These are phyloP conservation scores for Malurus cyaneus DNA, from an alignment of 2,113 vertebrate species.

Conservation along the genomic window DNA sequence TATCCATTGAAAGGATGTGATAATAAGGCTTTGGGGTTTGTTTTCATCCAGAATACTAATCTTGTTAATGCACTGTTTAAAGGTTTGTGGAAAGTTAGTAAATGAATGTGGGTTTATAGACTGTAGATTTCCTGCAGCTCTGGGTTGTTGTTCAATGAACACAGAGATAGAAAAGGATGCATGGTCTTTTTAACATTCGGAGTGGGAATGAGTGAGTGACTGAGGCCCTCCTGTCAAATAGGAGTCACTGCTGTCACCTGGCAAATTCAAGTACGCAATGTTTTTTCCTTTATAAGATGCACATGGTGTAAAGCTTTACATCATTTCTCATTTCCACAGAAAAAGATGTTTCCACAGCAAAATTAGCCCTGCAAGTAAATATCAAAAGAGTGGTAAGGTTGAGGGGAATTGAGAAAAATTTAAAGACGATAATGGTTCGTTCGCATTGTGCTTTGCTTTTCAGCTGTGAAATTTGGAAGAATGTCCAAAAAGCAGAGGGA, in stretches of 20 bases:
- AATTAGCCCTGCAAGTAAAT: not conserved
- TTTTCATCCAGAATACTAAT: constrained; percentile 49
- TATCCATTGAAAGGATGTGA: not conserved
- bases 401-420: not conserved
- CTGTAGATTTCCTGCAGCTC: not conserved
- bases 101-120: constrained; percentile 24
- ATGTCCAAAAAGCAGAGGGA: constrained; percentile 99
- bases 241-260: not conserved
- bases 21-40: constrained; percentile 32
- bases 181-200: not conserved
- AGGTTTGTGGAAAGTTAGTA: constrained; percentile 31
- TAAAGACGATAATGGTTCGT: not conserved
- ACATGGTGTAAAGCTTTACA: not conserved
- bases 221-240: not conserved
- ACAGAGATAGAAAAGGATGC: not conserved
- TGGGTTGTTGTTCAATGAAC: not conserved
- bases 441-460: constrained; percentile 34
- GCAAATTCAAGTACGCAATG: not conserved
- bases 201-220: not conserved
- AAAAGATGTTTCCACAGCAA: not conserved
- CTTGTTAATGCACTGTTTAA: constrained; percentile 38
- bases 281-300: not conserved
- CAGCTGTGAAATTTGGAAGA: constrained; percentile 98
- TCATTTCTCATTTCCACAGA: not conserved
- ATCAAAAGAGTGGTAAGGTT: not conserved